These are phyloP conservation scores for Tautogolabrus adspersus DNA, from an alignment of 2,113 vertebrate genomes.

Conservation along the genomic window DNA sequence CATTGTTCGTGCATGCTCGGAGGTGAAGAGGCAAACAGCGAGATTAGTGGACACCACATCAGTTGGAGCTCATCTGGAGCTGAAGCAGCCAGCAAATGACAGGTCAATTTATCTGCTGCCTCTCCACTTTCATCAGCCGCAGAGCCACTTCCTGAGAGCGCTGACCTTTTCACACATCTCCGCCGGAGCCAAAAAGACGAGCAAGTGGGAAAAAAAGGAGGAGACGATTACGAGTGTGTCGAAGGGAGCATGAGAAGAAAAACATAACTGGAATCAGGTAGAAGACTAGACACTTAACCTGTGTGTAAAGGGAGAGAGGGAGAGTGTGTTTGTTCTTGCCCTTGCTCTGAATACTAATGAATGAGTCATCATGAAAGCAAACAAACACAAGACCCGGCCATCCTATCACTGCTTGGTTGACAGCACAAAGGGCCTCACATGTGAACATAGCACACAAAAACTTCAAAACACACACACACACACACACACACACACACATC, in stretches of 20 bases:
- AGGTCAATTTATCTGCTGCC: constrained; percentile 50
- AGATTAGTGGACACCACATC: constrained; percentile 24
- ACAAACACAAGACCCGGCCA: constrained; percentile 10
- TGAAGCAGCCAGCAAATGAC: constrained; percentile 40
- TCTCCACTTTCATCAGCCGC: constrained; percentile 34
- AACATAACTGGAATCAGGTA: neutral
- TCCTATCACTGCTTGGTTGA: neutral
- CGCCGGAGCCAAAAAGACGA: neutral
- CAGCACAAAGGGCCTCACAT: neutral
- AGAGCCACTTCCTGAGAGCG: constrained; percentile 29
- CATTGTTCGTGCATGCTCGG: neutral
- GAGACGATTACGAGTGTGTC: neutral
- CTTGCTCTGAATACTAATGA: constrained; percentile 27
- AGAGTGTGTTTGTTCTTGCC: neutral
- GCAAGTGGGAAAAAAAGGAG: constrained; percentile 6
- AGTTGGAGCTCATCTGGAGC: constrained; percentile 36
- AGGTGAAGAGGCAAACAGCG: neutral
- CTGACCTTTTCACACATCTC: constrained; percentile 43
- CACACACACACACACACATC: constrained; percentile 1
- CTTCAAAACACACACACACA: neutral
- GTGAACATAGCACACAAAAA: neutral
- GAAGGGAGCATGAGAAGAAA: neutral
- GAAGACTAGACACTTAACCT: neutral
- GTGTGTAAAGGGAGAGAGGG: neutral
- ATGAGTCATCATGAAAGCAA: constrained; percentile 31